Percentiles rank a stretch among this genome's conserved stretches.
These are phyloP conservation scores for Bergia puertoricense DNA, from an alignment of 92 coral and sea anemone species.

Conservation along the genomic window DNA sequence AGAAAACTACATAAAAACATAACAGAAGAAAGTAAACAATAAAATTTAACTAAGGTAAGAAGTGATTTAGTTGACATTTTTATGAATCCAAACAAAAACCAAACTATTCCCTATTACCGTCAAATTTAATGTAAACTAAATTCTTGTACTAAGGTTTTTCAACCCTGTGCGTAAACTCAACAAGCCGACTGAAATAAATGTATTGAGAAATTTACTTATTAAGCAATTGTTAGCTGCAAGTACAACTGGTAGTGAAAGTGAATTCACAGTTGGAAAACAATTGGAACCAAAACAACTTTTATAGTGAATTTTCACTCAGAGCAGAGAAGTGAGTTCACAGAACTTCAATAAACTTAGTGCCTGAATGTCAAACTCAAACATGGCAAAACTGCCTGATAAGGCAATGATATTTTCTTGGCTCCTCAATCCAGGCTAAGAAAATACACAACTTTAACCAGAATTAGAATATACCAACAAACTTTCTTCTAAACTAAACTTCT, in stretches of 20 bases:
- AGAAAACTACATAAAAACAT: neutral
- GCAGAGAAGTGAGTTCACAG: neutral
- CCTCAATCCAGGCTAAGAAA: neutral
- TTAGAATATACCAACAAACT: neutral
- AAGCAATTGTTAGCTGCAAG: neutral
- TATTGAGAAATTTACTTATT: neutral
- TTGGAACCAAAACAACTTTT: neutral
- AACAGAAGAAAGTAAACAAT: neutral
- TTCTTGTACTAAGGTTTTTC: neutral
- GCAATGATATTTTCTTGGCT: neutral
- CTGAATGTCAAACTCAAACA: neutral
- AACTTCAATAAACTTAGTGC: neutral
- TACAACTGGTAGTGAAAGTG: neutral
- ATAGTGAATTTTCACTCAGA: neutral
- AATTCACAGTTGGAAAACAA: neutral
- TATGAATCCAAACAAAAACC: neutral
- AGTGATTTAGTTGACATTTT: neutral
- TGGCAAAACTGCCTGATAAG: slow-evolving; percentile 17
- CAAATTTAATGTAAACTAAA: neutral
- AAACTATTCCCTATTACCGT: neutral
- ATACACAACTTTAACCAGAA: neutral
- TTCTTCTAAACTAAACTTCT: neutral
- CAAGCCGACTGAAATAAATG: neutral
- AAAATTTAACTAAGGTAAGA: neutral
- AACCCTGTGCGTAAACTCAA: neutral